Percentiles rank a stretch among this genome's conserved stretches.
These are phyloP conservation scores for Fundulus diaphanus DNA, from an alignment of 2,797 vertebrate species.

Conservation along the genomic window DNA sequence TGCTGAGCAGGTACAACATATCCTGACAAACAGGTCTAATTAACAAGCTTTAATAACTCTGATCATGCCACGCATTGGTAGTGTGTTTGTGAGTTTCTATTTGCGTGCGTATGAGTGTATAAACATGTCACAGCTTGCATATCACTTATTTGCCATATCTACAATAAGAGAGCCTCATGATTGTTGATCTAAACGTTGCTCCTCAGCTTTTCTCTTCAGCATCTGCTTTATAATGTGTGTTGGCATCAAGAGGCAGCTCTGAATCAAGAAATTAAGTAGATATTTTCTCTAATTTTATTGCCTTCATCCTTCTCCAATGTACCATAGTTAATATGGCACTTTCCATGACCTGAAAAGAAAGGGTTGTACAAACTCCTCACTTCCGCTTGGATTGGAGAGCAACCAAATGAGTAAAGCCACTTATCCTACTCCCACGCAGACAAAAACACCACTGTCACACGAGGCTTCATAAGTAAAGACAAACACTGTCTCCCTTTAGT, in stretches of 20 bases:
- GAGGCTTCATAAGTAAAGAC: constrained; percentile 26
- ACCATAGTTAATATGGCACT: neutral
- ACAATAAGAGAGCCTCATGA: constrained; percentile 29
- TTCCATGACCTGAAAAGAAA: constrained; percentile 34
- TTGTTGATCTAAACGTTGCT: constrained; percentile 34
- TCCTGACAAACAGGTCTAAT: constrained; percentile 75
- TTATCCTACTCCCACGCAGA: constrained; percentile 33
- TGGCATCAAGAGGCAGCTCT: constrained; percentile 29
- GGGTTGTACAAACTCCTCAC: constrained; percentile 42
- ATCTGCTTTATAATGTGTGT: constrained; percentile 15
- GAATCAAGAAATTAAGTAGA: neutral
- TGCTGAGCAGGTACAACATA: constrained; percentile 75
- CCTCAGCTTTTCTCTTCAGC: constrained; percentile 15
- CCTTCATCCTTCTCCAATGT: neutral
- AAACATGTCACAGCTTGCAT: constrained; percentile 63
- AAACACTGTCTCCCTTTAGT: constrained; percentile 45
- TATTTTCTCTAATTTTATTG: neutral
- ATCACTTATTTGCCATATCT: constrained; percentile 30
- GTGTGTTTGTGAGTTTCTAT: constrained; percentile 25
- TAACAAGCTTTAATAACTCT: constrained; percentile 74
- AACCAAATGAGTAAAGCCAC: constrained; percentile 46
- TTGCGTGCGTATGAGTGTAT: constrained; percentile 36
- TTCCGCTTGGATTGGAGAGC: constrained; percentile 50
- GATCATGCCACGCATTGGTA: constrained; percentile 47
- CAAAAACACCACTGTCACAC: constrained; percentile 8